Evolutionary conservation across 2,113 vertebrate genomes (phyloP).

Genomic region (Syngnathus floridae): DNA sequence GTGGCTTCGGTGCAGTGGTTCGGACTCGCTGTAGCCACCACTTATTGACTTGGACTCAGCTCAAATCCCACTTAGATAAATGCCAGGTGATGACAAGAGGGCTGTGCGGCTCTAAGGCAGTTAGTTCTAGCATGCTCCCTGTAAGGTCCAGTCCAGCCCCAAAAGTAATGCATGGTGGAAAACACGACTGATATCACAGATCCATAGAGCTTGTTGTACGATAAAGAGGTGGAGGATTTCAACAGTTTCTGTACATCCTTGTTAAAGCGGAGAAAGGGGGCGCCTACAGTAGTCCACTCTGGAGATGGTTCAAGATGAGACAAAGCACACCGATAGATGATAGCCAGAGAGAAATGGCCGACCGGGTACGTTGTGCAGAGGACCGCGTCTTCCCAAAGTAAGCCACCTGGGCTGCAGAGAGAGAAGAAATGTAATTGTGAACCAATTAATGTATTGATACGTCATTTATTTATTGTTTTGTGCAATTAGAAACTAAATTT

Average conservation of each 20-base stretch:
- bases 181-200: constrained; percentile 29
- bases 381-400: constrained; percentile 69
- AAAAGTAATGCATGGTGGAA: constrained; percentile 42
- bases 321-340: constrained; percentile 50
- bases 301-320: constrained; percentile 41
- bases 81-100: constrained; percentile 53
- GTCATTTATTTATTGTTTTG: no score
- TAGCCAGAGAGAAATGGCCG: constrained; percentile 46
- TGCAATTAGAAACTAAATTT: no score
- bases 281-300: constrained; percentile 55
- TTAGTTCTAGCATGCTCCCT: constrained; percentile 56
- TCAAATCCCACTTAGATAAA: constrained; percentile 46
- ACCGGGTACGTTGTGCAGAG: constrained; percentile 50
- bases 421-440: constrained; percentile 9
- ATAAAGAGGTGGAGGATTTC: constrained; percentile 18
- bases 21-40: constrained; percentile 33
- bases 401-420: constrained; percentile 70
- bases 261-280: constrained; percentile 13
- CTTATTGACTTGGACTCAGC: constrained; percentile 53
- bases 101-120: constrained; percentile 38
- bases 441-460: not conserved
- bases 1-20: constrained; percentile 30
- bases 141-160: constrained; percentile 42
- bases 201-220: constrained; percentile 29
- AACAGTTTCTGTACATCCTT: constrained; percentile 59